These are phyloP conservation scores for Acrocephalus kingi DNA, from an alignment of 2,113 vertebrate species.

Conservation along the genomic window DNA sequence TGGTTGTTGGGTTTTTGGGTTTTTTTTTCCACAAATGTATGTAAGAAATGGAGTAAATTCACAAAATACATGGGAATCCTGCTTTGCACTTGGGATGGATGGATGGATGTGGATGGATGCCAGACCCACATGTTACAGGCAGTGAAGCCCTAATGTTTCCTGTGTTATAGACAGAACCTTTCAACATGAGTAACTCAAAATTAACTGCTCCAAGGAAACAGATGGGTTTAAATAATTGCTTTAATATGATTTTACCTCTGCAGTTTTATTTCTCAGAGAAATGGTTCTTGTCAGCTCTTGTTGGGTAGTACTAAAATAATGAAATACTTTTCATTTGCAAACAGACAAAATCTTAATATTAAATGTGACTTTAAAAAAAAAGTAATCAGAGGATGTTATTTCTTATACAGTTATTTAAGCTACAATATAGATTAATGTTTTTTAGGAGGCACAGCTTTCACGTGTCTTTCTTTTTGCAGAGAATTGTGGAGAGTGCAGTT, in stretches of 20 bases:
- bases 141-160: not conserved
- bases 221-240: constrained; percentile 8
- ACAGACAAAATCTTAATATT: not conserved
- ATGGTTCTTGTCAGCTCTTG: constrained; percentile 19
- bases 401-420: not conserved
- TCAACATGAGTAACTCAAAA: not conserved
- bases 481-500: not conserved
- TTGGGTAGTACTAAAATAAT: not conserved
- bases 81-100: not conserved
- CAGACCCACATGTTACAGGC: not conserved
- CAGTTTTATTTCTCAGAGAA: constrained; percentile 10
- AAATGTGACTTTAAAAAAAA: not conserved
- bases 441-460: not conserved
- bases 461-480: not conserved
- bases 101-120: not conserved
- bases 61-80: not conserved
- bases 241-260: constrained; percentile 4
- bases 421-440: not conserved
- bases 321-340: not conserved
- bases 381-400: not conserved
- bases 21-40: not conserved
- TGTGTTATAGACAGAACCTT: not conserved
- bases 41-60: not conserved
- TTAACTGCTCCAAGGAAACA: not conserved
- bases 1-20: too few relatives aligned